Base-by-base conservation (phyloP, 2,888 invertebrate genomes). In the Chymomyza caudatula region DNA sequence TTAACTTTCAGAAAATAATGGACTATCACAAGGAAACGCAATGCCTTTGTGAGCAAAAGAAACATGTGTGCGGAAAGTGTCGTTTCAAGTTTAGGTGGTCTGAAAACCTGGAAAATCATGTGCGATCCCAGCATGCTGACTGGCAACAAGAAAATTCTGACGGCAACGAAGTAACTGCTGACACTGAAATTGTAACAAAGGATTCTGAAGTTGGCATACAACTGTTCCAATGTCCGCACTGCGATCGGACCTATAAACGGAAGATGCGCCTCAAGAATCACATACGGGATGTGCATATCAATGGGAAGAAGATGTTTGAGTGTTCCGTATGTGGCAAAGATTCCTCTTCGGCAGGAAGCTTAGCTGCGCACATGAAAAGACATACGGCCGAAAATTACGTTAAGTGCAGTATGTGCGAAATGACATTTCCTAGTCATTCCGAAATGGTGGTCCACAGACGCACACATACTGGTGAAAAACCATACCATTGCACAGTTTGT, bases 291-390 rank as follows among this genome's bases (percentile, higher is more conserved):
- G 85, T 82, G 5, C 82, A 83, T 49, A 69, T 79, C 6, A 85
- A 82, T 25, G 83, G 78, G 1, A 78, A 82, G 3, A 92, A 92
- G 54, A 92, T 92, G 60, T 89, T 88, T 59, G 88, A 93, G 11
- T 93, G 93, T 63, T 90, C 92, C n/a, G 92, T 93, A 77, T 93
- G 93, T 77, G 93, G 93, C 0, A 90, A 92, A 4, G 92, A 92
- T 23, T 92, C 93, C 73, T 91, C 92, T 15, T 93, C 92, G 65
- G 92, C 93, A 0, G 93, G 93, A 0, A 93, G 93, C 63, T 87
- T 93, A 29, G 92, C 93, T 11, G 93, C 94, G 0, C 94, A 94
- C 72, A 93, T 94, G 92, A 91, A 94, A 0, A 91, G 93, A 0
- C 94, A 94, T 76, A 94, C 94, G 0, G 94, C 94, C n/a, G 82